Evolutionary conservation across 1,140 invertebrate species (phyloP).

Genomic region (Pogonognathellus flavescens): DNA sequence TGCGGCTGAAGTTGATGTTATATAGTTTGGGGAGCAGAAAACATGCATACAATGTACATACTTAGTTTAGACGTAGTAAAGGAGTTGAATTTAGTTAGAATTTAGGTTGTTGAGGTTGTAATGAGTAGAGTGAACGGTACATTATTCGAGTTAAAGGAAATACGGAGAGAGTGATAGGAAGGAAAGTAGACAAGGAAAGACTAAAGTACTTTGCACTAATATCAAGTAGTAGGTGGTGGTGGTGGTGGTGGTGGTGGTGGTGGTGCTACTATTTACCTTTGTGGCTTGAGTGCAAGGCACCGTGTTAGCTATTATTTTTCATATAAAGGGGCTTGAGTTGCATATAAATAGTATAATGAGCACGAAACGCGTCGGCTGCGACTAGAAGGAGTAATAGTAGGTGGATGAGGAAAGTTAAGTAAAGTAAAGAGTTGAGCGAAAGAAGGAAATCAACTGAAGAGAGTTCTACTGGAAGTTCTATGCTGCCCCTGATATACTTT

Average conservation of each 20-base stretch:
- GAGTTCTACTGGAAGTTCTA: no score
- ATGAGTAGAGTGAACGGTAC: conserved; percentile 46
- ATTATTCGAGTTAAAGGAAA: conserved; percentile 36
- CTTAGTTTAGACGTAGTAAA: no score
- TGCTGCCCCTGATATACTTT: no score
- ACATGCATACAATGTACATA: no score
- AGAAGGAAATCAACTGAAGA: conserved; percentile 36
- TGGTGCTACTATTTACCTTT: background rate
- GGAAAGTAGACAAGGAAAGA: background rate
- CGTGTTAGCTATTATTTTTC: no score
- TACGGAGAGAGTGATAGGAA: conserved; percentile 25
- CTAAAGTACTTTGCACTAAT: conserved; percentile 28
- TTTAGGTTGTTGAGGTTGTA: conserved; percentile 39
- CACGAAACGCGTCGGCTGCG: no score
- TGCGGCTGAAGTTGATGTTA: background rate
- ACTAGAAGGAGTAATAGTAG: no score
- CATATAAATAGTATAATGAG: no score
- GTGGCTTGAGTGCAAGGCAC: background rate
- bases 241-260: background rate
- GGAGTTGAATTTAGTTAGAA: conserved; percentile 34
- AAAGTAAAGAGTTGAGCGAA: conserved; percentile 14
- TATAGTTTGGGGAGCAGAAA: no score
- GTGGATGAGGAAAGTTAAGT: background rate
- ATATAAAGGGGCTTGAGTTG: no score
- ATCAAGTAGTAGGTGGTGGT: background rate